Percentiles rank a stretch among this genome's conserved stretches.
Evolutionary conservation across 2,113 vertebrate species (phyloP).

Genomic region (Clarias batrachus): DNA sequence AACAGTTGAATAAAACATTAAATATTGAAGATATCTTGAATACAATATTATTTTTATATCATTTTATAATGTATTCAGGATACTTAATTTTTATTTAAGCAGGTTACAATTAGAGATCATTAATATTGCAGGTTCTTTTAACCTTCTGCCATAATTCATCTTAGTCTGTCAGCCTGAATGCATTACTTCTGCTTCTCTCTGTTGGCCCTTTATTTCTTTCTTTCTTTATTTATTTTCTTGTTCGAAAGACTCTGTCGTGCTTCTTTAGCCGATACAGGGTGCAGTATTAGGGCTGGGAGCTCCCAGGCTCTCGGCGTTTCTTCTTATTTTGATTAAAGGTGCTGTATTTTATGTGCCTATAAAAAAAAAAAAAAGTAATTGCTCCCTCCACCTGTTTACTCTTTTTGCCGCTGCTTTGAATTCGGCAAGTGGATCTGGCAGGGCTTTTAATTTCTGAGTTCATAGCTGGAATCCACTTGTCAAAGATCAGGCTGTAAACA

Average conservation of each 20-base stretch:
- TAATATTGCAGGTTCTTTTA: not conserved
- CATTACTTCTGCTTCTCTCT: not conserved
- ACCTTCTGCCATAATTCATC: not conserved
- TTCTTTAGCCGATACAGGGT: not conserved
- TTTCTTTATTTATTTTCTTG: not conserved
- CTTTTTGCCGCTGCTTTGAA: conserved; percentile 10
- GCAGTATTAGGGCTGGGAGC: conserved; percentile 1
- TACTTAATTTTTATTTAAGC: not conserved
- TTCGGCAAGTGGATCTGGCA: conserved; percentile 21
- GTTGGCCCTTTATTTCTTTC: not conserved
- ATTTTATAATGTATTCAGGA: not conserved
- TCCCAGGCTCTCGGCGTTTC: conserved; percentile 13
- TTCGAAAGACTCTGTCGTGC: not conserved
- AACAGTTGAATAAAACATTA: not conserved
- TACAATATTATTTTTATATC: too few species aligned
- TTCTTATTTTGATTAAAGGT: conserved; percentile 32
- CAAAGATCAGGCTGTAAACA: not conserved
- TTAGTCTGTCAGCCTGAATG: not conserved
- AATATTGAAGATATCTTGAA: too few species aligned
- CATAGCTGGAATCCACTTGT: not conserved
- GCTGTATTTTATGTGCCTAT: conserved; percentile 45
- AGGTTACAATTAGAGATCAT: not conserved
- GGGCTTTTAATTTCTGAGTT: conserved; percentile 26
- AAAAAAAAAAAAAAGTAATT: conserved; percentile 40
- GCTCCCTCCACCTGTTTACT: conserved; percentile 25